Evolutionary conservation across 2,797 vertebrate genomes (phyloP), one percentile per base, ranked within the genome.

Genomic region (Emys orbicularis): DNA sequence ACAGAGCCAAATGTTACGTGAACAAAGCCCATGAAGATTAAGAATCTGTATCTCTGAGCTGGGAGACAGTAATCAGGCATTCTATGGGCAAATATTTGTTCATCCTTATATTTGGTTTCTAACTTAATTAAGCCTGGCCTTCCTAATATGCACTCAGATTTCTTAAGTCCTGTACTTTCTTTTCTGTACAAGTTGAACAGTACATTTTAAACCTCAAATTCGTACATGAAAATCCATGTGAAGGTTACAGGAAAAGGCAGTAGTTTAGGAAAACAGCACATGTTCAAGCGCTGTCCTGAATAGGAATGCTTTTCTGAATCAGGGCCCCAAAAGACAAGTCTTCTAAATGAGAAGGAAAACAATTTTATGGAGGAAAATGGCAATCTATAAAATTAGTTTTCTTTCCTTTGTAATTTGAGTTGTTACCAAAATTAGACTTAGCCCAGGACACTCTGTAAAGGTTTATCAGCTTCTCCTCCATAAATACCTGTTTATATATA

Each of bases 401-500:
- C 89, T 84, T 0, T 90, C 82, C 90, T 84, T 79, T 50, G 10
- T 65, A n/a, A 59, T 76, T 41, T 37, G 10, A 79, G 6, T 72
- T 15, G 4, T 4, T 86, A 72, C 31, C 19, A 72, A 91, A 89
- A 83, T 19, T 47, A 90, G 8, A 12, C 50, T 88, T 61, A 88
- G 81, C 74, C 52, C 52, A 53, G 52, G 52, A 53, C 6, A 53
- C 52, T 6, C 52, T 19, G 52, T 53, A 53, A 53, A 1, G 90
- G 53, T 44, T 68, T 82, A 74, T 92, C 87, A 91, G 87, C 81
- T 90, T 94, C 90, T 94, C 13, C 74, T 95, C 89, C 68, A 34
- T 72, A 91, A 41, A 0, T 91, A 85, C 21, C 16, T 87, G 49
- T 84, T 79, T 25, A 0, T 74, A 29, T 90, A 93, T 92, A 90